Conservation (phyloP, 2,888 invertebrate species). For the Epiblema foenella region DNA sequence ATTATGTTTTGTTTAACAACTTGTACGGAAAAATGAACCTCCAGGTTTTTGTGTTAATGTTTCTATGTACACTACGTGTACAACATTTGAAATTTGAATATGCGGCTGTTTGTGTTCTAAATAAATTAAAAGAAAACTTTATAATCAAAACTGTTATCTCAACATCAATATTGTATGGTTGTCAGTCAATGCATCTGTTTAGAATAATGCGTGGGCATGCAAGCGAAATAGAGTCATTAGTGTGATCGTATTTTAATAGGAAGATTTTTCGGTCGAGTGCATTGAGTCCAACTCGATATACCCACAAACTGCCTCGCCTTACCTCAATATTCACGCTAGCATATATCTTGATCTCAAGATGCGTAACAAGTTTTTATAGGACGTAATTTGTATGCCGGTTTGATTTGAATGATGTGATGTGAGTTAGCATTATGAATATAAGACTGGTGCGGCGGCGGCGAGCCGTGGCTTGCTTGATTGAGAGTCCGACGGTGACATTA, state of each 20-base stretch:
- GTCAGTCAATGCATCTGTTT: slow-evolving; percentile 43
- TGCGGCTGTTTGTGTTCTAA: too few species aligned
- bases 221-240: slow-evolving; percentile 66
- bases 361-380: background rate
- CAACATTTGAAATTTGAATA: too few species aligned
- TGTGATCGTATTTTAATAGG: slow-evolving; percentile 51
- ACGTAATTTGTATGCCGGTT: background rate
- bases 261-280: slow-evolving; percentile 49
- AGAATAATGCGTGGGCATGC: slow-evolving; percentile 42
- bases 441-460: slow-evolving; percentile 36
- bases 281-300: slow-evolving; percentile 61
- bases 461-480: slow-evolving; percentile 53
- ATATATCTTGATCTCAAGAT: background rate
- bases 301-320: background rate
- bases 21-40: too few species aligned
- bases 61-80: too few species aligned
- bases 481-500: slow-evolving; percentile 27
- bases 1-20: too few species aligned
- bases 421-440: background rate
- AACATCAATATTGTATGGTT: slow-evolving; percentile 43
- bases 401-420: background rate
- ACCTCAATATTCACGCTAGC: background rate
- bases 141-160: background rate
- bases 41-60: too few species aligned
- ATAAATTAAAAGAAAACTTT: too few species aligned